Evolutionary conservation across 2,113 vertebrate species (phyloP).

Genomic region (Hydropotes inermis): DNA sequence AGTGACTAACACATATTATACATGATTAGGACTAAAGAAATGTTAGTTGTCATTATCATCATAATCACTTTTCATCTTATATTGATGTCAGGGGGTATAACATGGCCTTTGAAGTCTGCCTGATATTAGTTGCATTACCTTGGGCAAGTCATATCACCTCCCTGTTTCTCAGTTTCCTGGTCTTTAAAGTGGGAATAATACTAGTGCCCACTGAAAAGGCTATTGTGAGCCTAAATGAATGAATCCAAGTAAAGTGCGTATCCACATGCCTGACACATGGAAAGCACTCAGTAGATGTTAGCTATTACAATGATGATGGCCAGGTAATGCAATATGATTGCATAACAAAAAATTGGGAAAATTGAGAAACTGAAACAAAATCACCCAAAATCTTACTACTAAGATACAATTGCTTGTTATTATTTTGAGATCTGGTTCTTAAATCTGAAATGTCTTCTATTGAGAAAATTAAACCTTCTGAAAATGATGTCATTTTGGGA

Average conservation of each 20-base stretch:
- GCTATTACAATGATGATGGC: background rate
- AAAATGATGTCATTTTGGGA: background rate
- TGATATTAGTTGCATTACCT: background rate
- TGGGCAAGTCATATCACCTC: background rate
- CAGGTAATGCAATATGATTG: background rate
- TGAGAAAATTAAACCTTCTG: background rate
- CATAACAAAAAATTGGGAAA: background rate
- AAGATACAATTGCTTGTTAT: background rate
- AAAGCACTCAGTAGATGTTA: background rate
- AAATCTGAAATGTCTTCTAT: background rate
- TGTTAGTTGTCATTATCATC: background rate
- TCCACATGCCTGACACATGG: background rate
- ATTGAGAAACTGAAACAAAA: background rate
- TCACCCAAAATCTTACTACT: background rate
- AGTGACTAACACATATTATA: background rate
- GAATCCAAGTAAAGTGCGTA: background rate
- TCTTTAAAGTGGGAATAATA: background rate
- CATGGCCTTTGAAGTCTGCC: background rate
- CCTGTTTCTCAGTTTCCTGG: background rate
- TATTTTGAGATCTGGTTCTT: background rate
- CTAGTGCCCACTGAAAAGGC: background rate
- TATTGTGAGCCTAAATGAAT: conserved; percentile 10
- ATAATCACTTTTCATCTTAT: background rate
- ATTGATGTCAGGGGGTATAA: background rate
- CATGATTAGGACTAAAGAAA: background rate